Evolutionary conservation across 2,797 vertebrate species (phyloP).

Genomic region (Eptatretus atami): DNA sequence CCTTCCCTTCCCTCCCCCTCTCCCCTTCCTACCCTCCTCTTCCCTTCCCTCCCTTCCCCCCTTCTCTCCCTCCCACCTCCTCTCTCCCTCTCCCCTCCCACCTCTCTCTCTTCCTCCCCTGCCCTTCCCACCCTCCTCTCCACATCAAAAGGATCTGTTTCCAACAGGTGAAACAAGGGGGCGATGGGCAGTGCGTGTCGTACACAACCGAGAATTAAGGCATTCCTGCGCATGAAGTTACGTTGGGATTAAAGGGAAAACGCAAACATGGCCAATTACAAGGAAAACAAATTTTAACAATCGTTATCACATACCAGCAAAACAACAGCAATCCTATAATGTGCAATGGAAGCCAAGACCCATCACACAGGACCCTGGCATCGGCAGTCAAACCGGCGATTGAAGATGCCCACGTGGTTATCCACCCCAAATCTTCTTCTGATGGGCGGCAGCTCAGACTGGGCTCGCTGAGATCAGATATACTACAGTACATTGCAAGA

Average conservation of each 20-base stretch:
- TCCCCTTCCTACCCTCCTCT: too few relatives aligned
- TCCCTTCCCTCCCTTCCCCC: too few relatives aligned
- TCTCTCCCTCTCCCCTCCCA: too few relatives aligned
- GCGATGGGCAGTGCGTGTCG: conserved; percentile 63
- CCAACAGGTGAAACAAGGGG: conserved; percentile 62
- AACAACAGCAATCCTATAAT: neutral
- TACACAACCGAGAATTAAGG: conserved; percentile 86
- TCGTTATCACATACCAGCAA: neutral
- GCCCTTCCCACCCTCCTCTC: too few relatives aligned
- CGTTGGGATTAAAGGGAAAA: conserved; percentile 15
- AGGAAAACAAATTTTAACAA: neutral
- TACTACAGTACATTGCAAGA: too few relatives aligned
- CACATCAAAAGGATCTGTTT: conserved; percentile 53
- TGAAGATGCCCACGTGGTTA: conserved; percentile 80
- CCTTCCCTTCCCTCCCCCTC: too few relatives aligned
- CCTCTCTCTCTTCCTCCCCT: too few relatives aligned
- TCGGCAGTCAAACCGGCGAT: conserved; percentile 88
- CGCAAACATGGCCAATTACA: neutral
- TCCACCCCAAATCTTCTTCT: conserved; percentile 96
- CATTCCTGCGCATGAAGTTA: conserved; percentile 97
- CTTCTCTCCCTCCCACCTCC: too few relatives aligned
- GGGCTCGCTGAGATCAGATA: conserved; percentile 36
- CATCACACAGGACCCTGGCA: conserved; percentile 54
- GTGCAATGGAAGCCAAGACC: neutral
- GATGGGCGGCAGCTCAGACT: conserved; percentile 91